Percentiles rank a stretch among this genome's conserved stretches.
Evolutionary conservation across 2,113 vertebrate genomes (phyloP).

Genomic region (Coryphaenoides rupestris): DNA sequence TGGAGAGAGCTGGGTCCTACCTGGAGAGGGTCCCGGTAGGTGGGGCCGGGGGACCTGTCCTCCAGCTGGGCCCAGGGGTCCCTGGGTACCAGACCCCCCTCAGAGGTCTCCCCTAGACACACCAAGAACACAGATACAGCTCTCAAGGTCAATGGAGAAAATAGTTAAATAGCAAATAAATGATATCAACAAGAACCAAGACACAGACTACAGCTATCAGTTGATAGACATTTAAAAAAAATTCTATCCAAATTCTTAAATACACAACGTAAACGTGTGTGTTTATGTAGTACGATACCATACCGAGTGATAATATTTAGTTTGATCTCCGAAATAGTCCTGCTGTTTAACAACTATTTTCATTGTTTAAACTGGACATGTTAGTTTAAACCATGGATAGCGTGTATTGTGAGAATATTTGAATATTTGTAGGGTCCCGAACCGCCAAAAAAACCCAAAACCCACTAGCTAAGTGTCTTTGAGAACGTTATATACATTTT

Average conservation of each 20-base stretch:
- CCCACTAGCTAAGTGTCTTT: too few relatives aligned
- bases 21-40: not conserved
- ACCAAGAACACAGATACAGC: slow-evolving; percentile 30
- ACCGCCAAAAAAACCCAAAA: too few relatives aligned
- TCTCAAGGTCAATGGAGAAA: not conserved
- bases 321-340: too few relatives aligned
- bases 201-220: not conserved
- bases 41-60: not conserved
- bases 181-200: not conserved
- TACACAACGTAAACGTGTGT: too few relatives aligned
- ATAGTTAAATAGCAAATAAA: slow-evolving; percentile 23
- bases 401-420: too few relatives aligned
- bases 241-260: not conserved
- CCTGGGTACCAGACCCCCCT: slow-evolving; percentile 5
- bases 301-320: too few relatives aligned
- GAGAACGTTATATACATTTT: too few relatives aligned
- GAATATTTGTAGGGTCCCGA: too few relatives aligned
- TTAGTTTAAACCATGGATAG: too few relatives aligned
- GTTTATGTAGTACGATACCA: too few relatives aligned
- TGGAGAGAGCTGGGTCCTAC: not conserved
- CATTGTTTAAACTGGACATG: too few relatives aligned
- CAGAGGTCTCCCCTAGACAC: slow-evolving; percentile 38
- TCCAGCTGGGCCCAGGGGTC: not conserved
- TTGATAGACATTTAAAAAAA: not conserved
- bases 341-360: too few relatives aligned